Evolutionary conservation across 2,888 invertebrate genomes (phyloP), one percentile per base, ranked within the genome.

Genomic region (Epistrophe eligans): DNA sequence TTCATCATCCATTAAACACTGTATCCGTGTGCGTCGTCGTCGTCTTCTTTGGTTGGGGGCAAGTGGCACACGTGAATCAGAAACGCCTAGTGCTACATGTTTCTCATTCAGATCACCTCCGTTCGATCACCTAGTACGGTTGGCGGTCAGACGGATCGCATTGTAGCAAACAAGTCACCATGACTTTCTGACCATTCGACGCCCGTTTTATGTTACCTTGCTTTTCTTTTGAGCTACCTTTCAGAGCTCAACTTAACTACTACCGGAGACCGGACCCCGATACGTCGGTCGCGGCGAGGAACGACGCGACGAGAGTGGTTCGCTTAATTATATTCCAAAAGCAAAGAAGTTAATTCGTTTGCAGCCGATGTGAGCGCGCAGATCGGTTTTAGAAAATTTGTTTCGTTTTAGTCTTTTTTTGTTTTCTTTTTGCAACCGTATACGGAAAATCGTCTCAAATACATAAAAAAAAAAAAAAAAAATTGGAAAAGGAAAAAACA

Each of bases 81-180:
- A 81, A 85, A 77, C 82, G 82, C 79, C 82, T 79, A 72, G 82
- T 76, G 82, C 70, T 87, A 87, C 87, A 87, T 83, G 87, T 52
- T 87, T 87, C 74, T 74, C 83, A 87, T 87, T 87, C 82, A 87
- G 87, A 87, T 82, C 87, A 83, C 87, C 87, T 87, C 74, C 79
- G 82, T 87, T 87, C 82, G 79, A 79, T 79, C 71, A 81, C 70
- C 62, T 52, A 79, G 66, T 76, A 52, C n/a, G 52, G 50, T 19
- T 43, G 11, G 67, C 62, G 66, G 48, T 73, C 62, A 52, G 40
- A 66, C 43, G 70, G 35, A 74, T 72, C 64, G 55, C 45, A 40
- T 28, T 57, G 67, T 13, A 52, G 35, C 38, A 52, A 50, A 70
- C 52, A 52, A 80, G 50, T 72, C 81, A 73, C 81, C 64, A 74